Evolutionary conservation across 2,113 vertebrate species (phyloP).

Genomic region (Hystrix brachyura): DNA sequence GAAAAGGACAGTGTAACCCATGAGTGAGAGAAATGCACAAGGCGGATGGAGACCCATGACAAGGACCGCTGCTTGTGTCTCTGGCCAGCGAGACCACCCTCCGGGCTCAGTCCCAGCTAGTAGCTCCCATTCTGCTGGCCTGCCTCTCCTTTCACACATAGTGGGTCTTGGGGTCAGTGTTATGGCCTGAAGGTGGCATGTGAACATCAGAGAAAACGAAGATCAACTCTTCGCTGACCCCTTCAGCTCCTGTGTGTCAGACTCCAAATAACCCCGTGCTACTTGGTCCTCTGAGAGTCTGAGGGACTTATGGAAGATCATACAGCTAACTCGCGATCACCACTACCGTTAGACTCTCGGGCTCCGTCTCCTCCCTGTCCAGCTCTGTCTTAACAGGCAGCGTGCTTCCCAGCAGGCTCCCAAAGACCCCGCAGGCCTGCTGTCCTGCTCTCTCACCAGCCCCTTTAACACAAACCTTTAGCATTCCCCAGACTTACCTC

Average conservation of each 20-base stretch:
- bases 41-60: too few species aligned
- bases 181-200: not conserved
- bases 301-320: not conserved
- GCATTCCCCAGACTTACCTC: not conserved
- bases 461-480: not conserved
- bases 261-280: not conserved
- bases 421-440: not conserved
- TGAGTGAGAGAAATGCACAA: not conserved
- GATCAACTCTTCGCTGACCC: not conserved
- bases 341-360: not conserved
- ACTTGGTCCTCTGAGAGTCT: not conserved
- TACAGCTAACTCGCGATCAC: not conserved
- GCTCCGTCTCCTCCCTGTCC: not conserved
- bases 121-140: not conserved
- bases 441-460: not conserved
- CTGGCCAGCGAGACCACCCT: not conserved
- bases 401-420: not conserved
- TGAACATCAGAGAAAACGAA: not conserved
- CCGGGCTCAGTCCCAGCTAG: not conserved
- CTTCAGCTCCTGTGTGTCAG: not conserved
- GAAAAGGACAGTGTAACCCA: not conserved
- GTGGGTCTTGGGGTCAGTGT: not conserved
- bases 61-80: too few species aligned
- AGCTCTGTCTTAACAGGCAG: not conserved
- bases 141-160: not conserved